Conservation (phyloP, 2,888 invertebrate genomes). For the Drosophila buzzatii region DNA sequence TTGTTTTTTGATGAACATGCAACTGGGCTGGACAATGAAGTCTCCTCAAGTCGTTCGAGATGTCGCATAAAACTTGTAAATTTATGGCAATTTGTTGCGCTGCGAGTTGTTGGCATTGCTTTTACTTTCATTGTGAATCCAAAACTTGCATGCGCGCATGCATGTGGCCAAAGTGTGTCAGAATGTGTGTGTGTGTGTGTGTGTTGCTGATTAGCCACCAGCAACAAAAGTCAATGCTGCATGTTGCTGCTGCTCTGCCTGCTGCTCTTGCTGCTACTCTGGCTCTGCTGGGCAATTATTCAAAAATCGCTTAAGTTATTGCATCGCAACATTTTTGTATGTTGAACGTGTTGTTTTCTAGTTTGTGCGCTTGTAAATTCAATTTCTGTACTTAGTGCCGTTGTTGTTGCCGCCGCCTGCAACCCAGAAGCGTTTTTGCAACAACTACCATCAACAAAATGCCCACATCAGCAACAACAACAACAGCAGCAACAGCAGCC, state of each 20-base stretch:
- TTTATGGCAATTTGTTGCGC: constrained; percentile 55
- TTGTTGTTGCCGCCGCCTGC: constrained; percentile 35
- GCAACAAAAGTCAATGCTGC: constrained; percentile 46
- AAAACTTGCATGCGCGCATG: constrained; percentile 62
- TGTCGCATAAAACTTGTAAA: constrained; percentile 47
- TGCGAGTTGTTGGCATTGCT: constrained; percentile 36
- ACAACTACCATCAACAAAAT: constrained; percentile 48
- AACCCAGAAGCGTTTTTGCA: constrained; percentile 75
- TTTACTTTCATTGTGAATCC: constrained; percentile 57
- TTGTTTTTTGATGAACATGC: constrained; percentile 66
- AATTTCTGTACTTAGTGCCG: constrained; percentile 41
- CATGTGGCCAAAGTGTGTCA: constrained; percentile 37
- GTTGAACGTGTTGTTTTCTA: constrained; percentile 77
- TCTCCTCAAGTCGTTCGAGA: constrained; percentile 16
- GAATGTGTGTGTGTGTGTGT: not conserved
- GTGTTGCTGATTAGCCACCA: constrained; percentile 60
- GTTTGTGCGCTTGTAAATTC: constrained; percentile 71
- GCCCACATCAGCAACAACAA: constrained; percentile 33
- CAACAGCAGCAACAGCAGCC: constrained; percentile 7
- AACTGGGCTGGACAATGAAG: constrained; percentile 33
- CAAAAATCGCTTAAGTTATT: constrained; percentile 69
- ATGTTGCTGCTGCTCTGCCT: constrained; percentile 33
- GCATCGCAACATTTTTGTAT: constrained; percentile 53
- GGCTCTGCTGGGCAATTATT: constrained; percentile 64
- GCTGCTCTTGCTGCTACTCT: constrained; percentile 33